Percentiles rank a stretch among this genome's conserved stretches.
phyloP scores from a whole-genome alignment of 53 echinoderm and acorn worm genomes.

The Apostichopus leukothele region DNA sequence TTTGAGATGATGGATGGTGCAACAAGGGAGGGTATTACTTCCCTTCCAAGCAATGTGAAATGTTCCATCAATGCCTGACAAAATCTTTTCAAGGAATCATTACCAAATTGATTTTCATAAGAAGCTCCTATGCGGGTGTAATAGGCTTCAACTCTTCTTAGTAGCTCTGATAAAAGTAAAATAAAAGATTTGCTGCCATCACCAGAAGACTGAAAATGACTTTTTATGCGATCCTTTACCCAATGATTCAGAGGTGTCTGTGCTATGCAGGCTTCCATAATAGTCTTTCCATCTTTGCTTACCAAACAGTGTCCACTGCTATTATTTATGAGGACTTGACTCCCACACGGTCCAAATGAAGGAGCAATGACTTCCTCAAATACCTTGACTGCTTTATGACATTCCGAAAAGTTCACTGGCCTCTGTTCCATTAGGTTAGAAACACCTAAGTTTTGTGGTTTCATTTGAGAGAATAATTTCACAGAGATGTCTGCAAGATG shows the following conservation, averaged over 20 bases:
- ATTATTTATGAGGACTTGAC: not conserved
- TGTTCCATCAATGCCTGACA: not conserved
- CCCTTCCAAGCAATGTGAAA: conserved; percentile 14
- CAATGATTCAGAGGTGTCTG: not conserved
- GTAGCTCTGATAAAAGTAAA: not conserved
- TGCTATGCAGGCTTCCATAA: not conserved
- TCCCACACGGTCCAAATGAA: conserved; percentile 27
- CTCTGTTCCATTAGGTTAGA: not conserved
- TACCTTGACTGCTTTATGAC: not conserved
- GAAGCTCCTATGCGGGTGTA: not conserved
- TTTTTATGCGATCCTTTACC: conserved; percentile 3
- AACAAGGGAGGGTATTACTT: not conserved
- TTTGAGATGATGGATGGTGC: not conserved
- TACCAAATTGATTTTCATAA: not conserved
- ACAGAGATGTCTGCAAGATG: no score
- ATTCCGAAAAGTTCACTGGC: not conserved
- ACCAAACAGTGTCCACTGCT: not conserved
- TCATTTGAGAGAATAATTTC: no score
- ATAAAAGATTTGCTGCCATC: conserved; percentile 21
- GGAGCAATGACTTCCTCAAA: not conserved
- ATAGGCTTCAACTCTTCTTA: not conserved
- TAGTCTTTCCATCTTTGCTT: conserved; percentile 17
- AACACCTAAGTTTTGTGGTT: no score
- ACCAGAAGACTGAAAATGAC: not conserved
- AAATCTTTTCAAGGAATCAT: not conserved